phyloP scores from a whole-genome alignment of 2,888 invertebrate species.

The Metellina segmentata region DNA sequence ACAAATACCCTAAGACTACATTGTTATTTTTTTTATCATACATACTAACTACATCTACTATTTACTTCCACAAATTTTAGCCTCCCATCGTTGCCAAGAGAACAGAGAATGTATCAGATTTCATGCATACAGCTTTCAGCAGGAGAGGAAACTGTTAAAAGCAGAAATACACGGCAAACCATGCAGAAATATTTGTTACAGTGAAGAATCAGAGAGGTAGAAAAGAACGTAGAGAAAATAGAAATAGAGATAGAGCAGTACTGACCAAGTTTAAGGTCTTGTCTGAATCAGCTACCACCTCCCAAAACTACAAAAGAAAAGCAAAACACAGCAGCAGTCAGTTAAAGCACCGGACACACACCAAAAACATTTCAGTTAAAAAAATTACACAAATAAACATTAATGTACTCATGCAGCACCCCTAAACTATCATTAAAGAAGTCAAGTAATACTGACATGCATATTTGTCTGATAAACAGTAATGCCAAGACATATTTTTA shows the following conservation, averaged over 20 bases:
- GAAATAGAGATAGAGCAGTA: slow-evolving; percentile 48
- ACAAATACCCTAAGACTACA: too few species aligned
- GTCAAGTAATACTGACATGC: too few species aligned
- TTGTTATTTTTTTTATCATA: too few species aligned
- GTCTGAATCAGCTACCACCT: slow-evolving; percentile 74
- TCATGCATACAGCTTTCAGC: too few species aligned
- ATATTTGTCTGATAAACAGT: too few species aligned
- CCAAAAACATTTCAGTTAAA: slow-evolving; percentile 47
- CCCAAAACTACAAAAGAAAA: slow-evolving; percentile 76
- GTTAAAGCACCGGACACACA: slow-evolving; percentile 53
- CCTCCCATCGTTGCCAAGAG: too few species aligned
- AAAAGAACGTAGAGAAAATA: slow-evolving; percentile 3
- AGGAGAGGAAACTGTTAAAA: not conserved
- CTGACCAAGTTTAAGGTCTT: slow-evolving; percentile 74
- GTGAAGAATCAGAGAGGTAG: not conserved
- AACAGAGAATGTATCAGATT: too few species aligned
- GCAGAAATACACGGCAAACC: slow-evolving; percentile 60
- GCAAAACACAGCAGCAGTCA: slow-evolving; percentile 69
- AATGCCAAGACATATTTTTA: too few species aligned
- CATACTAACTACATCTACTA: too few species aligned
- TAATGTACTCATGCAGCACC: slow-evolving; percentile 44
- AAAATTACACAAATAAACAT: not conserved
- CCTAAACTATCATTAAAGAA: too few species aligned
- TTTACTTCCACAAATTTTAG: too few species aligned
- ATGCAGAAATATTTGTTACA: slow-evolving; percentile 47